A percentile compares a stretch with the other conserved stretches of the same genome.
These are phyloP conservation scores for Casuarius casuarius DNA, from an alignment of 2,113 vertebrate species.

Conservation along the genomic window DNA sequence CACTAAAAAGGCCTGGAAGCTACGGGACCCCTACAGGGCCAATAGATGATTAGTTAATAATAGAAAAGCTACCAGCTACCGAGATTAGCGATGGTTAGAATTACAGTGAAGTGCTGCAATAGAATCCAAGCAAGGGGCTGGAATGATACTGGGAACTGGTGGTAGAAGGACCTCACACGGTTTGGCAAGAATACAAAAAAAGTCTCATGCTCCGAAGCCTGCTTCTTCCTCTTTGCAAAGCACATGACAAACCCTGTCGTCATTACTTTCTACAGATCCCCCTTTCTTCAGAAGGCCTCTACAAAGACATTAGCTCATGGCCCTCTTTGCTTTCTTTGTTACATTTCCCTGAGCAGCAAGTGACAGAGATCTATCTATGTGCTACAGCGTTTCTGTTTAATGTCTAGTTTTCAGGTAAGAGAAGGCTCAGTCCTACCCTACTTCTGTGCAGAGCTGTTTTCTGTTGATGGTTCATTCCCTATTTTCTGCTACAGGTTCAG, in stretches of 20 bases:
- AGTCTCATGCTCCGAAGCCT: neutral
- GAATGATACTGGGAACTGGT: neutral
- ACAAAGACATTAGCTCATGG: neutral
- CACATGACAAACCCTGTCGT: neutral
- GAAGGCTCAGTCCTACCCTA: neutral
- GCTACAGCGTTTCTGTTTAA: neutral
- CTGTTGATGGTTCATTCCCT: neutral
- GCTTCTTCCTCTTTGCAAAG: neutral
- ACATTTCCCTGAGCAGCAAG: neutral
- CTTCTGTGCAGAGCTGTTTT: neutral
- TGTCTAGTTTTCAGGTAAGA: neutral
- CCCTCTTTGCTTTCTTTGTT: neutral
- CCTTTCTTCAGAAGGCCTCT: neutral
- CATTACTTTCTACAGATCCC: fast-evolving
- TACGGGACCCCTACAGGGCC: constrained; percentile 32
- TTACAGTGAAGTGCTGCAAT: constrained; percentile 21
- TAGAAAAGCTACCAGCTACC: constrained; percentile 39
- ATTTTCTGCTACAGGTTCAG: neutral
- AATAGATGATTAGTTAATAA: constrained; percentile 69
- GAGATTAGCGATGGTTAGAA: constrained; percentile 64
- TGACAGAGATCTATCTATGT: neutral
- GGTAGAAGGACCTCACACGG: neutral
- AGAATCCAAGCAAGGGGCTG: constrained; percentile 40
- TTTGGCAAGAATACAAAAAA: neutral
- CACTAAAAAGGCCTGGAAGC: constrained; percentile 43